Base-by-base conservation (phyloP, 92 coral and sea anemone genomes). In the Virgularia gustaviana region DNA sequence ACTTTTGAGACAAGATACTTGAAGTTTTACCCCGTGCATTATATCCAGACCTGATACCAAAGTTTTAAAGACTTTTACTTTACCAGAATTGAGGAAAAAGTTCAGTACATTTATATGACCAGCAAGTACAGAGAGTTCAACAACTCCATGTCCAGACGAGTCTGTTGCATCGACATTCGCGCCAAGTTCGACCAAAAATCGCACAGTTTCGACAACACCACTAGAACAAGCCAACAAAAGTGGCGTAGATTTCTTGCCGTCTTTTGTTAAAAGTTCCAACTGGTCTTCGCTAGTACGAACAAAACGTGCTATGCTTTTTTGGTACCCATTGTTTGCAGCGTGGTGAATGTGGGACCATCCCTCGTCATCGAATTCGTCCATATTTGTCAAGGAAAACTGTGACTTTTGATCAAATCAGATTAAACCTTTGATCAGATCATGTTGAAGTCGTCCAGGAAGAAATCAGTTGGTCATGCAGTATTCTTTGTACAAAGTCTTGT, bases 261-360 rank as follows among this genome's bases (percentile, higher is more conserved):
- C 96, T 77, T 83, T 83, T 0, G 99, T 94, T 49, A 89, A 85
- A 1, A 94, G 84, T 18, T 94, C 96, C 19, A 94, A 68, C 64
- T 94, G 99, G 49, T 89, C 99, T 11, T 85, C 96, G 51, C 86
- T 85, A 29, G 85, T 71, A 61, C 88, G 84, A 0, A 94, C 83
- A 66, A 94, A 89, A 23, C 99, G 88, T 27, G 87, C 77, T 6
- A 94, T 91, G 47, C 99, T 94, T 64, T 94, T 94, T 70, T 89
- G 87, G 39, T 94, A 94, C 32, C 99, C 99, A 58, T 78, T 89
- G n/a, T 37, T 87, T 1, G 99, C 96, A 4, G 99, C 99, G 49
- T 94, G 99, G 72, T 94, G 99, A 42, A 94, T 74, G 72, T 94
- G 99, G 16, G 99, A 95, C 99, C 96, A 94, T 25, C 99, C 99